Percentiles rank a stretch among this genome's conserved stretches.
phyloP scores from a whole-genome alignment of 2,113 vertebrate species.

The Strix uralensis region DNA sequence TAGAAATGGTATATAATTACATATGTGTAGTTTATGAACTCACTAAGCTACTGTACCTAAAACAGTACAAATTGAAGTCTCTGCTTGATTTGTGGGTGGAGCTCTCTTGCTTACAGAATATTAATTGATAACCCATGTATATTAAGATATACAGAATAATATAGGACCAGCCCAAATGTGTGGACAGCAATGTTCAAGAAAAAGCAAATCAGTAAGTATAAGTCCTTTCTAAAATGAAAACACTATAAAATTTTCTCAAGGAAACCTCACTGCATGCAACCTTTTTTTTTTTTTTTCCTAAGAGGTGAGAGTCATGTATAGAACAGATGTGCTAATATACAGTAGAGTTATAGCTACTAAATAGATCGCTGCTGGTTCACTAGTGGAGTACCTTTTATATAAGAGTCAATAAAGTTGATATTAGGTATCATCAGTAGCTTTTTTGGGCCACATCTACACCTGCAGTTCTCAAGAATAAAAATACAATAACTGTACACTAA shows the following conservation, averaged over 20 bases:
- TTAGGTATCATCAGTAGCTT: background rate
- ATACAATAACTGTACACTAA: background rate
- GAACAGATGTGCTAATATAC: background rate
- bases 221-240: background rate
- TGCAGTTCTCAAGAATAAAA: background rate
- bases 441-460: background rate
- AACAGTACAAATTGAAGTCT: background rate
- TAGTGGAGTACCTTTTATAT: background rate
- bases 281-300: background rate
- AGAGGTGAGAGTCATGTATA: background rate
- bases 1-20: background rate
- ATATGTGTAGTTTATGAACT: background rate
- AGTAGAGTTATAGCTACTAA: background rate
- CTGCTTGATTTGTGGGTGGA: background rate
- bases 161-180: background rate
- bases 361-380: background rate
- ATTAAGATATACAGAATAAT: background rate
- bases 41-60: background rate
- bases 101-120: background rate
- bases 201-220: background rate
- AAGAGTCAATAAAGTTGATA: background rate
- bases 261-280: background rate
- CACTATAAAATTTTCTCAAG: background rate
- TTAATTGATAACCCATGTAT: background rate
- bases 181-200: background rate